Base-by-base conservation (phyloP, 2,797 vertebrate genomes). In the Lepilemur ruficaudatus region DNA sequence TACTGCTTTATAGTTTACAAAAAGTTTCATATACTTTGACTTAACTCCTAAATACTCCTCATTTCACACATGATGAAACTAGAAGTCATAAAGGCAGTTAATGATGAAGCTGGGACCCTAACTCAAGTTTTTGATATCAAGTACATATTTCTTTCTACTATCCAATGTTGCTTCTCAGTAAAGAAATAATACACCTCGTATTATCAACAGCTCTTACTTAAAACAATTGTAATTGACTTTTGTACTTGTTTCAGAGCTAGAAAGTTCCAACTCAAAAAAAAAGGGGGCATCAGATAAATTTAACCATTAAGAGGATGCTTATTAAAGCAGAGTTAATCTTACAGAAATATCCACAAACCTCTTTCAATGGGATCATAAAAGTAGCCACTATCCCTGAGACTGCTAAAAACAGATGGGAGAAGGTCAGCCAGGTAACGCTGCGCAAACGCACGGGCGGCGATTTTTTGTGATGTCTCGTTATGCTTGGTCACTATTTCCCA, bases 281-380 rank as follows among this genome's bases (percentile, higher is more conserved):
- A 88, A 59, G 76, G 10, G 41, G 41, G 79, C n/a, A 43, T 22
- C 20, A 48, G 69, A 84, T 48, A 41, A 41, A 48, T 15, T 0
- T 41, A 61, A 70, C 15, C 13, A 59, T 17, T n/a, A 18, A 38
- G 86, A 89, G 22, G 65, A 79, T 7, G 61, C 83, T 43, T 23
- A 57, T 28, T 25, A 6, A 17, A 22, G 43, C n/a, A 55, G 20
- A 73, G 6, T 22, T 75, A 28, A 63, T 15, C 7, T 81, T 35
- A 30, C 28, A 83, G 78, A 87, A 86, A 28, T 52, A 80, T 32
- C 59, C 32, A 92, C 98, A 65, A 91, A 99, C 99, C 99, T 99
- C 98, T 99, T 98, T 99, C 98, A 94, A 99, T 80, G 7, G 99
- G 98, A 95, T 99, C 99, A 48, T 99, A 99, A 93, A 99, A 99